Evolutionary conservation across 2,113 vertebrate species (phyloP), one percentile per base, ranked within the genome.

Genomic region (Caranx ignobilis): DNA sequence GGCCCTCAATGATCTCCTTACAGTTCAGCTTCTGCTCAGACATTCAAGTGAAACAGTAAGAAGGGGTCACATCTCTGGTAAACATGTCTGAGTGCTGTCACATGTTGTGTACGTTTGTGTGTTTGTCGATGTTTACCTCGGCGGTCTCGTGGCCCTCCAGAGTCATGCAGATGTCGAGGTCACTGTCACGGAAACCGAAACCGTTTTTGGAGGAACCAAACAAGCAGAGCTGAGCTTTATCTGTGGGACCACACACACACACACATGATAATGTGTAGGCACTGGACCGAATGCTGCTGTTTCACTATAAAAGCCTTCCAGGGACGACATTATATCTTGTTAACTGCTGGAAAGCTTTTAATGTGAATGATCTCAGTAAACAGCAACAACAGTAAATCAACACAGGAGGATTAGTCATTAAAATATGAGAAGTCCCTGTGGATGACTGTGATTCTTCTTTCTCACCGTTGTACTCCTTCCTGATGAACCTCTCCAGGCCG

Each of bases 131-230:
- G 65, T 92, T 71, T 92, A 99, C 98, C 97, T 99, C 97, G 66
- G 97, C 97, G 19, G 97, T 97, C 91, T 98, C 97, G 15, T 99
- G 97, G 68, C 98, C 98, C 91, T 99, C 97, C 82, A 99, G 90
- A 0, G 98, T 99, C 98, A 99, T 99, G 92, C 98, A 99, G 93
- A 99, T 99, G 94, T 99, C 98, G 4, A 99, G 94, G 93, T 99
- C 98, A 41, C 98, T 99, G 95, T 99, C 97, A 5, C 96, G 97
- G 93, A 99, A 99, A 35, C 98, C 98, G 89, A 99, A 99, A 37
- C 98, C 98, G 64, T 99, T 99, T 91, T 99, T 99, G 37, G 98
- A 99, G 76, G 98, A 99, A n/a, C 98, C 98, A 87, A 99, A 99
- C 83, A 99, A 94, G 75, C 98, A 99, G 75, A 99, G 95, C 85